Base-by-base conservation (phyloP, 2,113 vertebrate genomes). In the Zosterops borbonicus region DNA sequence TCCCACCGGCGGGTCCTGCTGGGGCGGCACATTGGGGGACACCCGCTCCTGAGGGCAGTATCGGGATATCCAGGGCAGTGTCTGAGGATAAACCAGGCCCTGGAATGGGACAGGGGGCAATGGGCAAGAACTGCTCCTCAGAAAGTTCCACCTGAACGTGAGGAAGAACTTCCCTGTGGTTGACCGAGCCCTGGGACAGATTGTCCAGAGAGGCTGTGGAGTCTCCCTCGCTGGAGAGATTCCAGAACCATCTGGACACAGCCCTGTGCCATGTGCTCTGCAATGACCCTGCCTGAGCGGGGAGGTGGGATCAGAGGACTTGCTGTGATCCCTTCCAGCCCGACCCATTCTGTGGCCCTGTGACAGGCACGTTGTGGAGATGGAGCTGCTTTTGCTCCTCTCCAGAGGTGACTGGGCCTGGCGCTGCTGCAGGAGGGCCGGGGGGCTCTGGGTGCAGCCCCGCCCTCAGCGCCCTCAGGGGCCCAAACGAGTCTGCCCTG, bases 391-490 rank as follows among this genome's bases (percentile, higher is more conserved):
- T 59, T 28, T 33, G 11, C 53, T 37, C 9, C 0, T 12, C 14
- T 31, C 15, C 41, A 2, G 55, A 17, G 64, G 1, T 6, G 3
- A 0, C 13, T 20, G 20, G 11, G 0, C 27, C 42, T 39, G 0
- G 0, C 2, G 1, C 11, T 50, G 68, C 28, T 18, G 1, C 35
- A 3, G 74, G 4, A 22, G 35, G 14, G 3, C 56, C 6, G 18
- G 76, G 31, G 42, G 9, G 5, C 37, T 7, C 22, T 2, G 68
- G 53, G 46, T 11, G 85, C 52, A 6, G 14, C 15, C 21, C 21
- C 33, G 49, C 9, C 53, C 28, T 41, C 37, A 4, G 62, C 2
- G 1, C 8, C 4, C n/a, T 27, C 47, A 3, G 59, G 4, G 52
- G 33, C 28, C 28, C 33, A 8, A 0, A 11, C 7, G 1, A 12